Evolutionary conservation across 1,140 invertebrate genomes (phyloP), one percentile per base, ranked within the genome.

Genomic region (Pogonomyrmex barbatus): DNA sequence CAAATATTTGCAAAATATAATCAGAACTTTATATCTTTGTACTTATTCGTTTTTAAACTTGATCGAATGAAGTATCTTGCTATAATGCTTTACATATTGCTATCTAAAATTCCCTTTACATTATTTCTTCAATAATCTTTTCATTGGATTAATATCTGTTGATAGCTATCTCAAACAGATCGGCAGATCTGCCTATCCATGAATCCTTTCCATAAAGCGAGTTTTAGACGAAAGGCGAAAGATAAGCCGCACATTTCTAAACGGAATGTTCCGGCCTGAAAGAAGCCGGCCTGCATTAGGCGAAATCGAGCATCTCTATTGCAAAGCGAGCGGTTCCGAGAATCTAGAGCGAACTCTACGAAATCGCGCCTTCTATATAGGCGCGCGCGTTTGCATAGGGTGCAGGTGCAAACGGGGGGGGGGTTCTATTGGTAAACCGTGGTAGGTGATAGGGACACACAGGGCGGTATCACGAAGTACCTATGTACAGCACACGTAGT

Each of bases 321-420:
- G 42, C 50, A 42, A 56, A 58, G 52, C 39, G 50, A 70, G 14
- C 9, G 30, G 42, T 58, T 83, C 68, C 17, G 47, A 45, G 30
- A 75, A 58, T 75, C 54, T 75, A 60, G n/a, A 75, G 24, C 54
- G 71, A 75, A 50, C 33, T 73, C 54, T 47, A 60, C 17, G 68
- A 60, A 24, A 83, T 83, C 54, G 79, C 33, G 10, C 79, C 56
- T 83, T 58, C 42, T 24, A 75, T 45, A 45, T 83, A 83, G 56
- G 30, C 71, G 68, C 56, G 60, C 24, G 14, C 56, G 68, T 83
- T 83, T 73, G 33, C 79, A 47, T 42, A 73, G 54, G 68, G 56
- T 87, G 75, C 88, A 89, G 88, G 88, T 90, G 88, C 88, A 90
- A 90, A 90, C 89, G 85, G 89, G n/a, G n/a, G n/a, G n/a, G n/a